Evolutionary conservation across 2,888 invertebrate species (phyloP).

Genomic region (Dryadula phaetusa): DNA sequence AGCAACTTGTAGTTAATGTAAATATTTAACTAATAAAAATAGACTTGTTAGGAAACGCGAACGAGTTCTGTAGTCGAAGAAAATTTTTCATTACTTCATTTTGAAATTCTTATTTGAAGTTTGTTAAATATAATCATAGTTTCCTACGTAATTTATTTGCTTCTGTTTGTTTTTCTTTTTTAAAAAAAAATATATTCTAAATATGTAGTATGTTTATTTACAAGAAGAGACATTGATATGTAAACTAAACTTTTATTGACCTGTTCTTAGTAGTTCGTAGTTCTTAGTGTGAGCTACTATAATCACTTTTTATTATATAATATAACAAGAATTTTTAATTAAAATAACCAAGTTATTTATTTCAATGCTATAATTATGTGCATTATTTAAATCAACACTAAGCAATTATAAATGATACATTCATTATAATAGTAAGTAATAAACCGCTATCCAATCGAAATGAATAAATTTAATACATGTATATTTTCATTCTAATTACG

Average conservation of each 20-base stretch:
- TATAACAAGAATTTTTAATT: neutral
- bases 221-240: too few species aligned
- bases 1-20: neutral
- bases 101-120: neutral
- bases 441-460: neutral
- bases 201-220: too few species aligned
- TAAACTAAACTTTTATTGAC: too few species aligned
- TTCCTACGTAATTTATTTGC: too few species aligned
- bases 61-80: neutral
- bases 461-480: neutral
- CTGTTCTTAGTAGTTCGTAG: too few species aligned
- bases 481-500: constrained; percentile 7
- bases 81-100: neutral
- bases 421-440: constrained; percentile 10
- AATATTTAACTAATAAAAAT: constrained; percentile 16
- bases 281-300: too few species aligned
- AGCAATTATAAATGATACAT: constrained; percentile 12
- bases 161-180: neutral
- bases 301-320: too few species aligned
- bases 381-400: constrained; percentile 4
- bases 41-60: neutral
- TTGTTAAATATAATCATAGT: neutral
- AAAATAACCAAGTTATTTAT: neutral
- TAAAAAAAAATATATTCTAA: too few species aligned
- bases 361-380: neutral